Evolutionary conservation across 1,140 invertebrate genomes (phyloP).

Genomic region (Pristionchus pacificus): DNA sequence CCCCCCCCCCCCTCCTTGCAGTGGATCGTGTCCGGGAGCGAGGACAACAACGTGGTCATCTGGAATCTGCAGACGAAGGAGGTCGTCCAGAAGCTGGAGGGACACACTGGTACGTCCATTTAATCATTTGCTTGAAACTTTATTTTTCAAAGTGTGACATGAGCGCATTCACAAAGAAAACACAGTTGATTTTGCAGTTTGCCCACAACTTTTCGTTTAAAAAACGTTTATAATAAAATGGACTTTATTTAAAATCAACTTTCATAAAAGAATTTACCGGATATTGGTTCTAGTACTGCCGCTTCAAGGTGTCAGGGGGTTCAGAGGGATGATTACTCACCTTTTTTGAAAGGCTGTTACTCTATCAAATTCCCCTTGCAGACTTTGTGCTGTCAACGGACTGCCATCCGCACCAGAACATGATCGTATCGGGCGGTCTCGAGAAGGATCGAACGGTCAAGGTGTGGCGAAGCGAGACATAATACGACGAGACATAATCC

Average conservation of each 20-base stretch:
- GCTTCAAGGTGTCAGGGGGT: not conserved
- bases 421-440: slow-evolving; percentile 94
- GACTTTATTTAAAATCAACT: not conserved
- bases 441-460: slow-evolving; percentile 99
- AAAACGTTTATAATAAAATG: not conserved
- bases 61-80: slow-evolving; percentile 99
- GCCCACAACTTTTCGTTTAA: not conserved
- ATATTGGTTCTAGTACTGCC: not conserved
- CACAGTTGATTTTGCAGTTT: too few relatives aligned
- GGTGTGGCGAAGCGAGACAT: slow-evolving; percentile 98
- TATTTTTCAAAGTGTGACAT: not conserved
- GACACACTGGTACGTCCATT: slow-evolving; percentile 74
- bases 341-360: not conserved
- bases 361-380: slow-evolving; percentile 59
- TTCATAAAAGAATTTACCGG: not conserved
- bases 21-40: slow-evolving; percentile 99
- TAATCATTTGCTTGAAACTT: not conserved
- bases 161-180: too few relatives aligned
- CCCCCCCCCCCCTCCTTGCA: slow-evolving; percentile 59
- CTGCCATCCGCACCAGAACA: slow-evolving; percentile 96
- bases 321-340: not conserved
- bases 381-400: slow-evolving; percentile 96
- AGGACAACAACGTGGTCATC: slow-evolving; percentile 97
- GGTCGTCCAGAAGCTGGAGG: slow-evolving; percentile 92
- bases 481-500: too few relatives aligned